Conservation (phyloP, 2,797 vertebrate species). For the Eptatretus atami region DNA sequence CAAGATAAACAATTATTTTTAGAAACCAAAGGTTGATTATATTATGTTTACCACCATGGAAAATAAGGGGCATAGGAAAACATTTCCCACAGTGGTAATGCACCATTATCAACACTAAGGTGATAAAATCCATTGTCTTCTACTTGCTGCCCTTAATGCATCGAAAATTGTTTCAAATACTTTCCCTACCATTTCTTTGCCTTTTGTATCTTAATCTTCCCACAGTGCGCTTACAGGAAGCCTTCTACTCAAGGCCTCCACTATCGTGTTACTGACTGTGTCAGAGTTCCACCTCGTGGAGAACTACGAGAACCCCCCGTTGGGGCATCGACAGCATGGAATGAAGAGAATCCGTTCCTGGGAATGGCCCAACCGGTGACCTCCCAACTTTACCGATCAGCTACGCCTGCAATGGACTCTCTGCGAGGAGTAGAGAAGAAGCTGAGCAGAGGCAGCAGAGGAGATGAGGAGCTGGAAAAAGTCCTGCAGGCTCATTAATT, state of each 20-base stretch:
- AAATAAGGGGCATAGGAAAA: too few relatives aligned
- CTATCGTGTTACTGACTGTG: background rate
- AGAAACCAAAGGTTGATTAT: too few relatives aligned
- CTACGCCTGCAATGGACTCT: slow-evolving; percentile 77
- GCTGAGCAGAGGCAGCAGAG: slow-evolving; percentile 28
- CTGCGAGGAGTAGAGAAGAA: slow-evolving; percentile 44
- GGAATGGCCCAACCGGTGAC: slow-evolving; percentile 17
- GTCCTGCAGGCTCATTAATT: slow-evolving; percentile 62
- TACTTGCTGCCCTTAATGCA: too few relatives aligned
- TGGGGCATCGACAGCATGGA: background rate
- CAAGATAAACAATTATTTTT: too few relatives aligned
- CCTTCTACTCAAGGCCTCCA: background rate
- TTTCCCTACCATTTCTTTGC: slow-evolving; percentile 20
- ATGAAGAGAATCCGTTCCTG: slow-evolving; percentile 8
- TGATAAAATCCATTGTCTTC: too few relatives aligned
- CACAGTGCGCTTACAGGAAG: slow-evolving; percentile 1
- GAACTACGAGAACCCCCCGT: background rate
- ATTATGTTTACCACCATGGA: too few relatives aligned
- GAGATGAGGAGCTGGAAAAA: slow-evolving; percentile 71
- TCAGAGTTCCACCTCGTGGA: background rate
- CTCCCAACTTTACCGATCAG: slow-evolving; percentile 46
- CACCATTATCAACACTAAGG: too few relatives aligned
- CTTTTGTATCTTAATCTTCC: background rate
- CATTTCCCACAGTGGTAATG: too few relatives aligned
- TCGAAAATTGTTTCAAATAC: background rate